phyloP scores from a whole-genome alignment of 37 sponge, comb jelly and placozoan genomes.

The Halichondria panicea region DNA sequence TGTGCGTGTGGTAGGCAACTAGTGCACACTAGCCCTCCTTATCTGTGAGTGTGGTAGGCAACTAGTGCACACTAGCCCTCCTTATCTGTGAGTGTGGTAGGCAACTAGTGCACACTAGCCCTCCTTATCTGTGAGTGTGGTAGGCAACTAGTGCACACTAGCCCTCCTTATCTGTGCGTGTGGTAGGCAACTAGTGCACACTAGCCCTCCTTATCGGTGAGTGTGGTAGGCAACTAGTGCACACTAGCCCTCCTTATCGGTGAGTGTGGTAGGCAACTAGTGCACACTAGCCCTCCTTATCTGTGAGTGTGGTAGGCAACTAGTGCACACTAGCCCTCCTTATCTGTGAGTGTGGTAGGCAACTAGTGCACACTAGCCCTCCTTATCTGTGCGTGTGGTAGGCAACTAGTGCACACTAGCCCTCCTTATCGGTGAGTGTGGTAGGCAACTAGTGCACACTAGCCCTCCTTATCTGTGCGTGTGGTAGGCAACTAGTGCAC shows the following conservation, averaged over 20 bases:
- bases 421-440: not conserved
- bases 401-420: not conserved
- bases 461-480: not conserved
- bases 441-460: not conserved
- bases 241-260: not conserved
- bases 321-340: not conserved
- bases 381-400: not conserved
- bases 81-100: not conserved
- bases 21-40: too few relatives aligned
- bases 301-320: not conserved
- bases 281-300: not conserved
- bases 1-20: too few relatives aligned
- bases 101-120: not conserved
- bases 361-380: not conserved
- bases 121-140: conserved; percentile 7
- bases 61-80: not conserved
- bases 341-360: conserved; percentile 6
- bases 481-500: not conserved
- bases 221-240: not conserved
- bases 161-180: conserved; percentile 6
- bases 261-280: too few relatives aligned
- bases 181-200: not conserved
- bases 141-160: too few relatives aligned
- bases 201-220: not conserved
- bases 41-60: not conserved